Percentiles rank a stretch among this genome's conserved stretches.
phyloP scores from a whole-genome alignment of 2,888 invertebrate genomes.

The Pandemis cinnamomeana region DNA sequence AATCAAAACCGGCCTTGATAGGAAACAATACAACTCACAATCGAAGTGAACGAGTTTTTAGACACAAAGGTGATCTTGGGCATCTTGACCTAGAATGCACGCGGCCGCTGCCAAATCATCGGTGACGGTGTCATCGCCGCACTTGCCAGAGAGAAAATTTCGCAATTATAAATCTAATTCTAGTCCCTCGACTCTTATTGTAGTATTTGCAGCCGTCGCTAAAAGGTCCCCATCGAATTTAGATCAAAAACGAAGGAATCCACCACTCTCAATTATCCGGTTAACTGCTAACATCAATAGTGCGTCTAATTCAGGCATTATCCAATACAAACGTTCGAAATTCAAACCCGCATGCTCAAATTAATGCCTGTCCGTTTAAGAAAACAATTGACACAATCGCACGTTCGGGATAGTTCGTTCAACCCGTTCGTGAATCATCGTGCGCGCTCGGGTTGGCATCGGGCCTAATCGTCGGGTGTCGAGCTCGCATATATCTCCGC shows the following conservation, averaged over 20 bases:
- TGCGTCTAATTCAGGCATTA: slow-evolving; percentile 56
- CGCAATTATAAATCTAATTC: slow-evolving; percentile 76
- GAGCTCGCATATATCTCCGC: slow-evolving; percentile 75
- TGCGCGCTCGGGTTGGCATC: slow-evolving; percentile 73
- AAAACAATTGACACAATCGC: slow-evolving; percentile 79
- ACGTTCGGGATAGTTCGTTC: slow-evolving; percentile 66
- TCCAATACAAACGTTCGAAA: slow-evolving; percentile 66
- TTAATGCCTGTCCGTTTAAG: slow-evolving; percentile 74
- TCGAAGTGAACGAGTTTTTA: slow-evolving; percentile 44
- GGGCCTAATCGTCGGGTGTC: slow-evolving; percentile 79
- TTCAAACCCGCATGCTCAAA: slow-evolving; percentile 75
- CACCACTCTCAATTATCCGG: slow-evolving; percentile 45
- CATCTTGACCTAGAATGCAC: slow-evolving; percentile 78
- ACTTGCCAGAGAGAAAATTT: slow-evolving; percentile 73
- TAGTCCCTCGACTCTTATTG: slow-evolving; percentile 46
- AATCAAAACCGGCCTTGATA: slow-evolving; percentile 36
- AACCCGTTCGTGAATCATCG: slow-evolving; percentile 79
- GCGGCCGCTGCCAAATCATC: slow-evolving; percentile 78
- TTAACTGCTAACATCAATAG: slow-evolving; percentile 44
- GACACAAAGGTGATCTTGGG: slow-evolving; percentile 67
- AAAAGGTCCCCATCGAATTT: slow-evolving; percentile 33
- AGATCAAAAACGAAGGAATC: slow-evolving; percentile 44
- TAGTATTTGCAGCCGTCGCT: slow-evolving; percentile 10
- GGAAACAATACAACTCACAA: slow-evolving; percentile 39
- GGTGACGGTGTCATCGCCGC: slow-evolving; percentile 75